These are phyloP conservation scores for Eupeodes latifasciatus DNA, from an alignment of 2,888 invertebrate species.

Conservation along the genomic window DNA sequence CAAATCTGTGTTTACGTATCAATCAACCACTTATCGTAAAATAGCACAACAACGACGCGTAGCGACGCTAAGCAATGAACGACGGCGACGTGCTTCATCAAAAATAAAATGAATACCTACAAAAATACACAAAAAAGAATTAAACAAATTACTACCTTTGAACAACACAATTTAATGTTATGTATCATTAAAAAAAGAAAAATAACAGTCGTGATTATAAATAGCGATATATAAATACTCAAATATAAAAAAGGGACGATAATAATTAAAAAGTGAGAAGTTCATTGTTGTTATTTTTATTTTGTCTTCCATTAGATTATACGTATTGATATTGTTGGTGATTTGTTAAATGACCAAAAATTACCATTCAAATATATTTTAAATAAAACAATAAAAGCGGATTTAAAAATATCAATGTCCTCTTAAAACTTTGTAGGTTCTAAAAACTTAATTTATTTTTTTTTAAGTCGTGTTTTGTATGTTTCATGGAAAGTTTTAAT, in stretches of 20 bases:
- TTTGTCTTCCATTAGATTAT: neutral
- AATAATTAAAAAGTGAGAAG: neutral
- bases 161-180: conserved; percentile 2
- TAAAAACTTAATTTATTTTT: too few relatives aligned
- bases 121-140: neutral
- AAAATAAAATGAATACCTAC: neutral
- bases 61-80: too few relatives aligned
- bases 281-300: neutral
- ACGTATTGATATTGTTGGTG: neutral
- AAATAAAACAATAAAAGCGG: too few relatives aligned
- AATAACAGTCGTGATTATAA: neutral
- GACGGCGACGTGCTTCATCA: conserved; percentile 8
- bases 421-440: too few relatives aligned
- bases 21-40: conserved; percentile 44
- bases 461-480: too few relatives aligned
- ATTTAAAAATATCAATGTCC: too few relatives aligned
- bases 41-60: neutral
- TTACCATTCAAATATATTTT: too few relatives aligned
- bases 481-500: too few relatives aligned
- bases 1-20: conserved; percentile 38
- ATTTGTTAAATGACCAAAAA: too few relatives aligned
- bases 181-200: neutral
- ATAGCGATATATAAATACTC: too few relatives aligned
- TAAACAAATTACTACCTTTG: neutral
- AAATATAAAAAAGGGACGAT: neutral